Percentiles rank a stretch among this genome's conserved stretches.
Evolutionary conservation across 92 coral and sea anemone species (phyloP).

Genomic region (Porites rus): DNA sequence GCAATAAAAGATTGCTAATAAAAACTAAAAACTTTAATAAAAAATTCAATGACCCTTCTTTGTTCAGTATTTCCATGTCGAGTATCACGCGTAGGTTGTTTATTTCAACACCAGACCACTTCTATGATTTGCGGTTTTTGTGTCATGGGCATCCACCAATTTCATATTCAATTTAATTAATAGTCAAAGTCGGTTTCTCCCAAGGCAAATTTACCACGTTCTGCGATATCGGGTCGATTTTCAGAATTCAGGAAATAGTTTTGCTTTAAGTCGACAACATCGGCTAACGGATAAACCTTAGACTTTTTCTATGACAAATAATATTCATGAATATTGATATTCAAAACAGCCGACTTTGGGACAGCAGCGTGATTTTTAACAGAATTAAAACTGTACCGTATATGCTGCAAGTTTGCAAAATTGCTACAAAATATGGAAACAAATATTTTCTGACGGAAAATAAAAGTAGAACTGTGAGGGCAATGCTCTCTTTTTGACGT

Average conservation of each 20-base stretch:
- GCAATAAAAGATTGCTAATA: neutral
- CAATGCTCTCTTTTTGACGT: neutral
- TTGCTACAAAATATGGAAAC: neutral
- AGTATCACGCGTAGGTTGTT: neutral
- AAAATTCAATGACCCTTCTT: too few relatives aligned
- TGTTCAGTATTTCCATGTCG: neutral
- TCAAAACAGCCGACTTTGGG: neutral
- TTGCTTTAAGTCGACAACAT: neutral
- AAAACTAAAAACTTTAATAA: neutral
- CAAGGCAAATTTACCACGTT: neutral
- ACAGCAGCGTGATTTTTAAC: neutral
- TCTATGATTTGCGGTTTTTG: conserved; percentile 15
- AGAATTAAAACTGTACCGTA: neutral
- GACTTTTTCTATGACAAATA: neutral
- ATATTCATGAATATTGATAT: neutral
- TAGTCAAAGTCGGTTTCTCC: neutral
- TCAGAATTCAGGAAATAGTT: conserved; percentile 22
- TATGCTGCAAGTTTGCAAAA: neutral
- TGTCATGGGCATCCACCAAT: conserved; percentile 2
- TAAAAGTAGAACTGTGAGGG: neutral
- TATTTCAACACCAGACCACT: neutral
- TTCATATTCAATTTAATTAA: neutral
- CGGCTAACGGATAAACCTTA: too few relatives aligned
- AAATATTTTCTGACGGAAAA: neutral
- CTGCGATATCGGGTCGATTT: neutral